Conservation (phyloP, 1,140 invertebrate genomes). For the Macrostomum lignano region DNA sequence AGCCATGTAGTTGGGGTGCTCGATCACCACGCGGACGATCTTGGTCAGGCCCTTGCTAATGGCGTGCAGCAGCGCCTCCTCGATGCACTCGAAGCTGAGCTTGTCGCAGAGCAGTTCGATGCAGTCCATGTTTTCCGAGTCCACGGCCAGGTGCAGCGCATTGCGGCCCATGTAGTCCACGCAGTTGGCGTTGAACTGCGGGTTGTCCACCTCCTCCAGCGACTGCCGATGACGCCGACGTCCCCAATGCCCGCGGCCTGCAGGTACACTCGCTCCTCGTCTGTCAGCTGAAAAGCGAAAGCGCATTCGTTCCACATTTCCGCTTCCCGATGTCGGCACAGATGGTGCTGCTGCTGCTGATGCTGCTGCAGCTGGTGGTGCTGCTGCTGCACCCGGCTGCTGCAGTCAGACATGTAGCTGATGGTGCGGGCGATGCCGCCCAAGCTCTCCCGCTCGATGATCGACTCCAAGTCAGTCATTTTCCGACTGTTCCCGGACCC, state of each 20-base stretch:
- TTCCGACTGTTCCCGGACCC: too few species aligned
- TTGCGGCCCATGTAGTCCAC: constrained; percentile 9
- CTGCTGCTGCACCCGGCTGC: too few species aligned
- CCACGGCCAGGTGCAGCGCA: constrained; percentile 8
- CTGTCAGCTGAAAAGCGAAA: constrained; percentile 16
- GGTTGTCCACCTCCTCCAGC: constrained; percentile 10
- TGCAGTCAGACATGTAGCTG: too few species aligned
- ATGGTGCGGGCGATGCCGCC: too few species aligned
- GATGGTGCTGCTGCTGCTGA: too few species aligned
- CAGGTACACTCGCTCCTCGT: constrained; percentile 26
- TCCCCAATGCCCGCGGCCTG: constrained; percentile 24
- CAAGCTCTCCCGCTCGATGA: too few species aligned
- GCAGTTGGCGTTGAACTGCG: constrained; percentile 8
- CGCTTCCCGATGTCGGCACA: too few species aligned
- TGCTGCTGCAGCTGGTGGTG: too few species aligned
- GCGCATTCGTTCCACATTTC: background rate
- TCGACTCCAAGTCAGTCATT: too few species aligned
- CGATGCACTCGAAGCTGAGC: constrained; percentile 10
- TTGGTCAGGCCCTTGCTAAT: constrained; percentile 35
- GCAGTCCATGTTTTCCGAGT: constrained; percentile 8
- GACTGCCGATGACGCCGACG: constrained; percentile 8
- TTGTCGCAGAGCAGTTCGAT: constrained; percentile 8
- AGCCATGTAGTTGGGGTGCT: constrained; percentile 33
- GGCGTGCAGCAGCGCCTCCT: constrained; percentile 10
- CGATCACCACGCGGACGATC: constrained; percentile 49